Evolutionary conservation across 2,797 vertebrate species (phyloP), one percentile per base, ranked within the genome.

Genomic region (Alectoris magna): DNA sequence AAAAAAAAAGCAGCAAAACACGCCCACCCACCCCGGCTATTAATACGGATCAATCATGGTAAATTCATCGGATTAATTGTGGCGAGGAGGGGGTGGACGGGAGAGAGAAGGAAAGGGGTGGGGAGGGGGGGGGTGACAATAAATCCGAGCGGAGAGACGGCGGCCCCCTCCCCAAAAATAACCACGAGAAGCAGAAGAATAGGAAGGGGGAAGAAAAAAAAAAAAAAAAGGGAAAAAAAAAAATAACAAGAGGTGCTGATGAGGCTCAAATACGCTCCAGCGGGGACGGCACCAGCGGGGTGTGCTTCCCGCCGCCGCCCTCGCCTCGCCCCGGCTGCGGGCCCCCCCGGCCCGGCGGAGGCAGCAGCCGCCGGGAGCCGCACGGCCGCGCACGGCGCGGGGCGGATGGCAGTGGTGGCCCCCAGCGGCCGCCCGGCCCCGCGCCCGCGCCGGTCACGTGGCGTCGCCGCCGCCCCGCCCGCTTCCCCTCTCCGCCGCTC

Each of bases 11-110:
- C 67, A 64, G 78, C 88, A 43, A 78, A 91, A 79, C 84, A 85
- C 88, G 89, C 89, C 85, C 94, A 74, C 90, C 92, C 87, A 67
- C 82, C 81, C 74, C 34, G 29, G 73, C 90, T 94, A 91, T 88
- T 94, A 94, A 91, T 91, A 88, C 64, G 84, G 84, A 94, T 95
- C 90, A 86, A 88, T 95, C 94, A 92, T 29, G 73, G 87, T 81
- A 87, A 92, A 94, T 86, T 95, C 87, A 86, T 92, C 76, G 87
- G 88, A 83, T 91, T 92, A 92, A 93, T 94, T 95, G 90, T 87
- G 91, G 79, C 81, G 66, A 48, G 76, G 71, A 67, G 46, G 43
- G 43, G 16, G 58, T 34, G 36, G 17, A 11, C 49, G 49, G 49
- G 14, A 26, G 26, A 51, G 49, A 51, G 49, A 27, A 51, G 29